A percentile compares a stretch with the other conserved stretches of the same genome.
These are phyloP conservation scores for Athene cunicularia DNA, from an alignment of 2,113 vertebrate genomes.

Conservation along the genomic window DNA sequence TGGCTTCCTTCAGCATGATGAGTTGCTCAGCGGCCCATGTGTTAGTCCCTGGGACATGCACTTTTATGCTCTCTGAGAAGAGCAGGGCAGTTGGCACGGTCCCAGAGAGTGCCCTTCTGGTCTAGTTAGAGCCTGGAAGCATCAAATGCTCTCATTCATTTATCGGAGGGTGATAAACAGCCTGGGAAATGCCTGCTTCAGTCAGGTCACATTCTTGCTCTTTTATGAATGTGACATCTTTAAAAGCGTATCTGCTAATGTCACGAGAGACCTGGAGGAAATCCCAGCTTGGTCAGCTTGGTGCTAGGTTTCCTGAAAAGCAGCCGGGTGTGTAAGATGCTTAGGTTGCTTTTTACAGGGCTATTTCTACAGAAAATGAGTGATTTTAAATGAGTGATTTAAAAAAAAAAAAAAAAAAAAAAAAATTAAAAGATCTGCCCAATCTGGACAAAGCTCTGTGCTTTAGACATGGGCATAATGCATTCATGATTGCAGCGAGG, in stretches of 20 bases:
- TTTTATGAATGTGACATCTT: slow-evolving; percentile 29
- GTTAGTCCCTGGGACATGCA: not conserved
- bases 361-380: not conserved
- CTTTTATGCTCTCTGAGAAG: not conserved
- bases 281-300: not conserved
- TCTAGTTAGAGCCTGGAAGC: not conserved
- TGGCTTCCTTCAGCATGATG: not conserved
- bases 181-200: slow-evolving; percentile 38
- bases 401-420: not conserved
- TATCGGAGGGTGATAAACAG: not conserved
- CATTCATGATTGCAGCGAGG: not conserved
- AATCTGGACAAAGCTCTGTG: not conserved
- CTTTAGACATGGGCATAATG: not conserved
- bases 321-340: not conserved
- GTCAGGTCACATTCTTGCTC: slow-evolving; percentile 13
- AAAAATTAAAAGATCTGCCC: too few relatives aligned
- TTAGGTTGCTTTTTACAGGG: not conserved
- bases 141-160: slow-evolving; percentile 29
- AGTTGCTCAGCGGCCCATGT: not conserved
- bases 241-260: slow-evolving; percentile 1
- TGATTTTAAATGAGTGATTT: too few relatives aligned
- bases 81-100: not conserved
- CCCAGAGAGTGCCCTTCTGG: slow-evolving; percentile 15
- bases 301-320: not conserved
- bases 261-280: not conserved